Percentiles rank a stretch among this genome's conserved stretches.
Evolutionary conservation across 2,888 invertebrate species (phyloP).

Genomic region (Synanthedon andrenaeformis): DNA sequence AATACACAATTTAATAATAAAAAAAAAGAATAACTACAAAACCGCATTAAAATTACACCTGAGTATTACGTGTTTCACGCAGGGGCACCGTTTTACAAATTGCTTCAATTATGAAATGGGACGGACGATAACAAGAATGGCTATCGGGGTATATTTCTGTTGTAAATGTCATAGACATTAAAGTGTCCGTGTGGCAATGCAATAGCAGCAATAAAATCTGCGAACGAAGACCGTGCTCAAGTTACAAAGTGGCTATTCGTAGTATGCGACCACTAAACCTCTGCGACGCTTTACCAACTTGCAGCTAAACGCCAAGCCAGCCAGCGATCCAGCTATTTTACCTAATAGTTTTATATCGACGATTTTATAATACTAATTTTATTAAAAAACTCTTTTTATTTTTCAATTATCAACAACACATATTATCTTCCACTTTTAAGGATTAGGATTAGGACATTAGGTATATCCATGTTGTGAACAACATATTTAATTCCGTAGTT

Average conservation of each 20-base stretch:
- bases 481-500: too few relatives aligned
- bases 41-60: too few relatives aligned
- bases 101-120: conserved; percentile 7
- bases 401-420: too few relatives aligned
- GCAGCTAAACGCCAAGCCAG: conserved; percentile 2
- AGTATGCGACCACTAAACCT: conserved; percentile 18
- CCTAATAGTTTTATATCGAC: background rate
- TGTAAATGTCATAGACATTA: conserved; percentile 10
- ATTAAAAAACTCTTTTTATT: too few relatives aligned
- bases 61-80: too few relatives aligned
- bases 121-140: conserved; percentile 9
- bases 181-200: conserved; percentile 15
- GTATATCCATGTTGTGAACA: too few relatives aligned
- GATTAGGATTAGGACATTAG: too few relatives aligned
- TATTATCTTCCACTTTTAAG: too few relatives aligned
- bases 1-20: too few relatives aligned
- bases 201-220: conserved; percentile 20
- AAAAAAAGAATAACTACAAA: too few relatives aligned
- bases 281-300: conserved; percentile 6
- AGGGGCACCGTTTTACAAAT: too few relatives aligned
- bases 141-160: conserved; percentile 10
- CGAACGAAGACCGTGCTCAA: conserved; percentile 20
- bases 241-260: conserved; percentile 18
- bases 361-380: too few relatives aligned
- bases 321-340: background rate